Percentiles rank a stretch among this genome's conserved stretches.
These are phyloP conservation scores for Lutjanus argentimaculatus DNA, from an alignment of 2,797 vertebrate genomes.

Conservation along the genomic window DNA sequence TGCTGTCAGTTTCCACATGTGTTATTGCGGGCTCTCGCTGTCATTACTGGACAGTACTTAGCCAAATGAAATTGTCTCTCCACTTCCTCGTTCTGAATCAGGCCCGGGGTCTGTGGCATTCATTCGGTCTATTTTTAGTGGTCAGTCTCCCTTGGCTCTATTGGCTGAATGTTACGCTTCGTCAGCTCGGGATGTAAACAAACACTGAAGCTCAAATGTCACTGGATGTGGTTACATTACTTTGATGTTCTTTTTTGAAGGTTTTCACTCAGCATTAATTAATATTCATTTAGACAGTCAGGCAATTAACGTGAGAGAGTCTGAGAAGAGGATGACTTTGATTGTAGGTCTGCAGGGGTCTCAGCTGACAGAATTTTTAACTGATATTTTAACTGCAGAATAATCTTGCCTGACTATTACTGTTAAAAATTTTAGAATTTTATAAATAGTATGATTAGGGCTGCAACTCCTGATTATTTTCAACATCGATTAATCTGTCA, in stretches of 20 bases:
- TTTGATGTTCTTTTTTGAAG: conserved; percentile 27
- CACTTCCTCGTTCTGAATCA: conserved; percentile 31
- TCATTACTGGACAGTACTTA: conserved; percentile 54
- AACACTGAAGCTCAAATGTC: conserved; percentile 66
- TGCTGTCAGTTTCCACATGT: conserved; percentile 38
- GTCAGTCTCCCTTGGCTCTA: conserved; percentile 59
- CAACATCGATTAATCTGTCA: too few relatives aligned
- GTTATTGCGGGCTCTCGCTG: conserved; percentile 22
- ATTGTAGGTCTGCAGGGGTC: conserved; percentile 22
- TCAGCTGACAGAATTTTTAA: not conserved
- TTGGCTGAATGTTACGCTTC: conserved; percentile 58
- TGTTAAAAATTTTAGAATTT: not conserved
- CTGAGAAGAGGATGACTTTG: conserved; percentile 2
- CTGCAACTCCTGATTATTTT: too few relatives aligned
- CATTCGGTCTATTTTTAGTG: conserved; percentile 75
- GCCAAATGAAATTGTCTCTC: conserved; percentile 65
- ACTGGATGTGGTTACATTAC: conserved; percentile 28
- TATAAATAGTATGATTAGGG: too few relatives aligned
- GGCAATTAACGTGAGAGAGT: not conserved
- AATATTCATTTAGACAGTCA: conserved; percentile 27
- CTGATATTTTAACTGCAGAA: not conserved
- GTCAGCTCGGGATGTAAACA: conserved; percentile 66
- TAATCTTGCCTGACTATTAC: not conserved
- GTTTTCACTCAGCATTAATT: conserved; percentile 26
- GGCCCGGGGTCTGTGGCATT: conserved; percentile 61